Evolutionary conservation across 2,113 vertebrate species (phyloP).

Genomic region (Epinephelus moara): DNA sequence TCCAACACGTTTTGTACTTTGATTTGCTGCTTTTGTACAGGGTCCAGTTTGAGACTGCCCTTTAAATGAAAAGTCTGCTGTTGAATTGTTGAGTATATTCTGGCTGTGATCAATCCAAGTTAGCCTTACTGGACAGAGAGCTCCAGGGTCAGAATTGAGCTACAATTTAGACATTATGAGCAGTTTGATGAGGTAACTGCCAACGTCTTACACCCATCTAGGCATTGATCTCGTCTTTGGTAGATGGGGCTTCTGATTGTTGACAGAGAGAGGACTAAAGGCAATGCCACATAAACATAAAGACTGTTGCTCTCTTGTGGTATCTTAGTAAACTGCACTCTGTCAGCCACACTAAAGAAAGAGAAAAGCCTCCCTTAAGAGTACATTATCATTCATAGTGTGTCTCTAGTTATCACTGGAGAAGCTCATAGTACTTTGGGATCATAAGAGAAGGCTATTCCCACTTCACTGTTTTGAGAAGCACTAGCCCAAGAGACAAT

Average conservation of each 20-base stretch:
- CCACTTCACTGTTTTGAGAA: conserved; percentile 40
- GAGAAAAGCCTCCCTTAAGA: conserved; percentile 3
- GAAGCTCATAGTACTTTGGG: neutral
- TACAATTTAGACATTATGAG: conserved; percentile 21
- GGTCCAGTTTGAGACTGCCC: conserved; percentile 66
- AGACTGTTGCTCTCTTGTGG: conserved; percentile 61
- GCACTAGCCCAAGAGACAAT: conserved; percentile 54
- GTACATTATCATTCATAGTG: conserved; percentile 2
- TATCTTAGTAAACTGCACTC: conserved; percentile 51
- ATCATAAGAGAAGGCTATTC: conserved; percentile 4
- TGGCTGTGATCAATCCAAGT: conserved; percentile 52
- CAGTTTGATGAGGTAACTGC: conserved; percentile 17
- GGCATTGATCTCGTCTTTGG: conserved; percentile 2
- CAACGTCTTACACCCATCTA: conserved; percentile 18
- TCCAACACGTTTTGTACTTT: conserved; percentile 64
- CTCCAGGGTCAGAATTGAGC: conserved; percentile 24
- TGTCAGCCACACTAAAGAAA: conserved; percentile 10
- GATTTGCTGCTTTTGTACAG: conserved; percentile 74
- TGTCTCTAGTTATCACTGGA: neutral
- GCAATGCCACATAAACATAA: conserved; percentile 8
- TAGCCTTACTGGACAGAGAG: conserved; percentile 33
- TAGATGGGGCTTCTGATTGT: conserved; percentile 6
- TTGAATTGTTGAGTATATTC: conserved; percentile 42
- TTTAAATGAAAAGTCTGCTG: conserved; percentile 53
- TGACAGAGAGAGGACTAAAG: neutral